Evolutionary conservation across 1,140 invertebrate genomes (phyloP).

Genomic region (Drosophila chauvacae): DNA sequence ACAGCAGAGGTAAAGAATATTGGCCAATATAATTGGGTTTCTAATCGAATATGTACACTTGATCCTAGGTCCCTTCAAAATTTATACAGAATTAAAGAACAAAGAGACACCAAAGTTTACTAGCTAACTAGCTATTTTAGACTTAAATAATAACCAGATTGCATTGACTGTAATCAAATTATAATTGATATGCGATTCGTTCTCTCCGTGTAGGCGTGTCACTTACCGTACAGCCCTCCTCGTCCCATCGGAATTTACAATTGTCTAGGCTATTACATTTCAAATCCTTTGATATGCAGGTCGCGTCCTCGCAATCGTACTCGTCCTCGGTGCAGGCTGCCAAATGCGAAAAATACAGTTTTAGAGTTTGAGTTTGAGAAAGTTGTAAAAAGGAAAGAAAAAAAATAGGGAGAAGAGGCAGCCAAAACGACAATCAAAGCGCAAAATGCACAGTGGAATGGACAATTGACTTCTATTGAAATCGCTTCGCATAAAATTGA

Average conservation of each 20-base stretch:
- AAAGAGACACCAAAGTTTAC: neutral
- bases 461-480: constrained; percentile 40
- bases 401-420: neutral
- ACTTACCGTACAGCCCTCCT: constrained; percentile 90
- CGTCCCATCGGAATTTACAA: constrained; percentile 94
- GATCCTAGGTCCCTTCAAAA: neutral
- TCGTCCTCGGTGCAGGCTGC: constrained; percentile 85
- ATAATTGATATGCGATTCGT: neutral
- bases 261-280: constrained; percentile 91
- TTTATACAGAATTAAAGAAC: neutral
- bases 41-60: neutral
- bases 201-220: constrained; percentile 7
- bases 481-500: constrained; percentile 28
- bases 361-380: constrained; percentile 17
- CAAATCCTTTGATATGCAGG: constrained; percentile 90
- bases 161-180: neutral
- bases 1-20: neutral
- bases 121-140: neutral
- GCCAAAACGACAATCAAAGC: constrained; percentile 41
- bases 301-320: constrained; percentile 94
- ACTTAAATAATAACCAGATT: too few relatives aligned
- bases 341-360: constrained; percentile 22
- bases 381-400: constrained; percentile 25
- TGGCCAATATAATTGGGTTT: neutral
- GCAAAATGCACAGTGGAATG: constrained; percentile 40